Percentiles rank a stretch among this genome's conserved stretches.
Conservation (phyloP, 1,140 invertebrate species). For the Grapholita molesta region DNA sequence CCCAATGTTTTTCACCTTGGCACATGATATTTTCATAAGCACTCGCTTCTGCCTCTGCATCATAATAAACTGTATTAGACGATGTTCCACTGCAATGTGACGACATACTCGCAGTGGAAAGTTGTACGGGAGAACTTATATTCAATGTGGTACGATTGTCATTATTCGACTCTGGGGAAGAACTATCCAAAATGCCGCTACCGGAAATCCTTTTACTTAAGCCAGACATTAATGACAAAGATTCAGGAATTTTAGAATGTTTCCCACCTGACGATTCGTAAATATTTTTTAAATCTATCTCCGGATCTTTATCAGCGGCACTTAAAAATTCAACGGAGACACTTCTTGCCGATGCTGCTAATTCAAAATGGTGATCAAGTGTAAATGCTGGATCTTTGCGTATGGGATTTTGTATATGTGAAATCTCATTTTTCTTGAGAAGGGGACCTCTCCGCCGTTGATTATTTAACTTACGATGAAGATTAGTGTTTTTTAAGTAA, state of each 20-base stretch:
- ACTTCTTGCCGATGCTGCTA: slow-evolving; percentile 82
- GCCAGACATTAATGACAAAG: slow-evolving; percentile 67
- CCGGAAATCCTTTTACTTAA: slow-evolving; percentile 73
- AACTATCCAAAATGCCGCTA: slow-evolving; percentile 40
- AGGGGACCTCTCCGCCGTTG: slow-evolving; percentile 79
- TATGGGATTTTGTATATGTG: slow-evolving; percentile 89
- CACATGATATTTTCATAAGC: slow-evolving; percentile 73
- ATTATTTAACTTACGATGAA: slow-evolving; percentile 82
- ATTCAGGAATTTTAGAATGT: slow-evolving; percentile 78
- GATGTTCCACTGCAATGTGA: slow-evolving; percentile 70
- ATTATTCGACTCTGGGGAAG: slow-evolving; percentile 37
- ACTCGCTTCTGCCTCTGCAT: slow-evolving; percentile 64
- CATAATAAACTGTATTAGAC: slow-evolving; percentile 71
- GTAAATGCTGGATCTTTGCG: slow-evolving; percentile 62
- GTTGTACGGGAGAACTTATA: slow-evolving; percentile 39
- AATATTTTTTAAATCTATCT: slow-evolving; percentile 87
- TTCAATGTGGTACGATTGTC: slow-evolving; percentile 34
- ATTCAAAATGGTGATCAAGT: slow-evolving; percentile 74
- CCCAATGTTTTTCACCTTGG: slow-evolving; percentile 86
- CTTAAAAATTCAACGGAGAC: slow-evolving; percentile 83
- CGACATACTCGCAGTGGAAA: slow-evolving; percentile 67
- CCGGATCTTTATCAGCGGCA: slow-evolving; percentile 82
- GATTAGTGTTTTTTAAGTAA: slow-evolving; percentile 73
- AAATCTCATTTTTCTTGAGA: slow-evolving; percentile 85
- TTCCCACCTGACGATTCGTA: slow-evolving; percentile 84